A percentile compares a stretch with the other conserved stretches of the same genome.
Conservation (phyloP, 2,113 vertebrate species). For the Conger conger region DNA sequence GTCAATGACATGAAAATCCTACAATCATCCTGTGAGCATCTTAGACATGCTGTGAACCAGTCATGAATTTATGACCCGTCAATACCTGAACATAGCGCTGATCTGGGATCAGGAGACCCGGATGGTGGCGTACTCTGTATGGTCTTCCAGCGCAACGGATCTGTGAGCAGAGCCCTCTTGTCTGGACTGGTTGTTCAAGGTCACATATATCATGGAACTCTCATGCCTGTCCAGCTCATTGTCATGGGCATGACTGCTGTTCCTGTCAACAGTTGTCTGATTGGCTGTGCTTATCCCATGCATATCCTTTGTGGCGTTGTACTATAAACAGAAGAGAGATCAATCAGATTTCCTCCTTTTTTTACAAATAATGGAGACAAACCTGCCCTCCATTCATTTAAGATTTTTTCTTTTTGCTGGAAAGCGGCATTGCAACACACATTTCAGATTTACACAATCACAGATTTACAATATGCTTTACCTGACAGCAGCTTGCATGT, state of each 20-base stretch:
- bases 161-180: background rate
- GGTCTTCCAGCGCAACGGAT: constrained; percentile 33
- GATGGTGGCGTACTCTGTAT: constrained; percentile 65
- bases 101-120: constrained; percentile 34
- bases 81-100: background rate
- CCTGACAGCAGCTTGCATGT: constrained; percentile 45
- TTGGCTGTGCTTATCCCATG: background rate
- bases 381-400: background rate
- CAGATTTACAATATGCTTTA: constrained; percentile 23
- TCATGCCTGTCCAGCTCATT: constrained; percentile 20
- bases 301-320: background rate
- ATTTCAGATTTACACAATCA: background rate
- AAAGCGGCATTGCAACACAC: background rate
- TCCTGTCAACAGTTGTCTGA: background rate
- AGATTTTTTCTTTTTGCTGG: background rate
- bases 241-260: background rate
- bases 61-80: background rate
- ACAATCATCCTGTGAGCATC: background rate
- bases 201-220: constrained; percentile 53
- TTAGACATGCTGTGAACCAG: background rate
- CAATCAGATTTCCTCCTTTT: background rate
- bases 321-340: background rate
- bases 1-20: background rate
- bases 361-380: too few relatives aligned
- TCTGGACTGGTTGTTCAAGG: constrained; percentile 53